Conservation (phyloP, 2,888 invertebrate species). For the Apodemia duryi region DNA sequence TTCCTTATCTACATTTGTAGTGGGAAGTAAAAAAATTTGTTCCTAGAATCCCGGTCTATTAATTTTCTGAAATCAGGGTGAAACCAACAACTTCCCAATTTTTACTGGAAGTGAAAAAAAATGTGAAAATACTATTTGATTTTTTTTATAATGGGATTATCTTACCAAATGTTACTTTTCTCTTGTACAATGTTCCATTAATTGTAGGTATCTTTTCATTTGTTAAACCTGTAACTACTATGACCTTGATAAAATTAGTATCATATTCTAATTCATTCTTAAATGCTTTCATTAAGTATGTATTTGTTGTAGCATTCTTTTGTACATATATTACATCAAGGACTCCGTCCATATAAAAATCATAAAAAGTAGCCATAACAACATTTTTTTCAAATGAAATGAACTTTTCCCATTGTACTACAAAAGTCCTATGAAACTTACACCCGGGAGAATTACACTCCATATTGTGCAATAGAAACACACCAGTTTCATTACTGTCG, state of each 20-base stretch:
- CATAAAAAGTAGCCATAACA: constrained; percentile 94
- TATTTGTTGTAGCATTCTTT: constrained; percentile 63
- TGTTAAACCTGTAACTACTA: constrained; percentile 91
- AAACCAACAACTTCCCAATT: too few species aligned
- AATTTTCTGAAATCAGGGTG: too few species aligned
- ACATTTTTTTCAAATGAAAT: constrained; percentile 85
- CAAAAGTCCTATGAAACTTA: constrained; percentile 85
- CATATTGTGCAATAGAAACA: constrained; percentile 89
- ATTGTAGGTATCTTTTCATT: constrained; percentile 85
- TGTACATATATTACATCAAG: constrained; percentile 91
- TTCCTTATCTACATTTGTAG: too few species aligned
- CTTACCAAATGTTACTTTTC: constrained; percentile 87
- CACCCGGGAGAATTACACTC: constrained; percentile 83
- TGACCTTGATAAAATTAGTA: constrained; percentile 96
- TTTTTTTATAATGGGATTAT: not conserved
- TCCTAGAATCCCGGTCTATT: too few species aligned
- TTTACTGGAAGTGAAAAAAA: too few species aligned
- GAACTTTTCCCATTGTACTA: constrained; percentile 87
- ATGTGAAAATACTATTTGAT: too few species aligned
- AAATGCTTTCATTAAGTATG: constrained; percentile 86
- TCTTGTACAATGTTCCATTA: constrained; percentile 86
- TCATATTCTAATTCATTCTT: constrained; percentile 94
- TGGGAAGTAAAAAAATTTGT: too few species aligned
- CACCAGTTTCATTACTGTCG: constrained; percentile 72
- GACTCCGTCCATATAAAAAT: constrained; percentile 96